Conservation (phyloP, 2,113 vertebrate species). For the Coptodon bakossiorum region DNA sequence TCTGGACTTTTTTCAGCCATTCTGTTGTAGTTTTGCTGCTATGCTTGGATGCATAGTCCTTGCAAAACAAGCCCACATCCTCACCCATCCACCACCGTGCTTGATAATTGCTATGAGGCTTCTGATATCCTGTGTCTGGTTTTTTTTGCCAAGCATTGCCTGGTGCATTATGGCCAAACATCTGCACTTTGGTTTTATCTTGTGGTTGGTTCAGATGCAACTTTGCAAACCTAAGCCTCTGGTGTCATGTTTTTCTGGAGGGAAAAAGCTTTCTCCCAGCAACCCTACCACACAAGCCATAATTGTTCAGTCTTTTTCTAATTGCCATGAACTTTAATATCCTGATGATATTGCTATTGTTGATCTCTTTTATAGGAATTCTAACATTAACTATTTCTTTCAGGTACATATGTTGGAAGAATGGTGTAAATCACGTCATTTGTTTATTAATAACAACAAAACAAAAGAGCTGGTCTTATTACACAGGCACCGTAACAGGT, state of each 20-base stretch:
- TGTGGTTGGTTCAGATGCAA: neutral
- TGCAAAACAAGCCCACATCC: neutral
- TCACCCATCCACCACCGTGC: neutral
- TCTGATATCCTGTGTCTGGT: neutral
- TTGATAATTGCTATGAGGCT: neutral
- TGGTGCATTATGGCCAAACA: neutral
- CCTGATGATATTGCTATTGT: neutral
- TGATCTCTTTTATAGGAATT: neutral
- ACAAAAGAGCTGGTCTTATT: neutral
- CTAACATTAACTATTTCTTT: neutral
- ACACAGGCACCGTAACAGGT: neutral
- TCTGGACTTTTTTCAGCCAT: neutral
- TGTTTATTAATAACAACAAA: neutral
- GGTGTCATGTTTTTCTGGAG: neutral
- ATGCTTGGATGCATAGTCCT: neutral
- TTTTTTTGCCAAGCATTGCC: neutral
- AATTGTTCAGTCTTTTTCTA: neutral
- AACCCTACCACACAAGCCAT: neutral
- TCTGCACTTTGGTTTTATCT: neutral
- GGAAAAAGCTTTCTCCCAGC: neutral
- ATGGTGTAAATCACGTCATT: neutral
- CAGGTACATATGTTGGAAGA: neutral
- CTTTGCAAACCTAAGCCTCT: neutral
- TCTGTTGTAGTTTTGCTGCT: neutral
- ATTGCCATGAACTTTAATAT: neutral